Percentiles rank a stretch among this genome's conserved stretches.
Conservation (phyloP, 2,888 invertebrate genomes). For the Callosobruchus maculatus region DNA sequence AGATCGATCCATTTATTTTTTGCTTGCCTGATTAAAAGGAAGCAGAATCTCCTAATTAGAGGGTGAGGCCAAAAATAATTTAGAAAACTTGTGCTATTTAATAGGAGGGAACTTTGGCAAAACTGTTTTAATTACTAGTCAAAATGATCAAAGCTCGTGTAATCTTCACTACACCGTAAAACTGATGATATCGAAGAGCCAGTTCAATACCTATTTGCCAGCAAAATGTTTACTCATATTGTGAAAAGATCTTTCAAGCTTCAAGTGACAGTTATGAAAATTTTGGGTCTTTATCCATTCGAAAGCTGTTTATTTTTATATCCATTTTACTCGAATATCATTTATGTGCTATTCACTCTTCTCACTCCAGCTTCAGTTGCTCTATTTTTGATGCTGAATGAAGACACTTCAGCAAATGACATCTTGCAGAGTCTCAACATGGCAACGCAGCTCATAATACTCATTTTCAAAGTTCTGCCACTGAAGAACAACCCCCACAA, state of each 20-base stretch:
- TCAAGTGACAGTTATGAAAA: slow-evolving; percentile 8
- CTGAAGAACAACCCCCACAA: slow-evolving; percentile 3
- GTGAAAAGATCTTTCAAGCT: slow-evolving; percentile 8
- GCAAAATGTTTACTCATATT: not conserved
- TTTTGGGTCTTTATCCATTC: slow-evolving; percentile 10
- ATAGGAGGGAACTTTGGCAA: too few relatives aligned
- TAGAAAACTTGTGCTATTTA: not conserved
- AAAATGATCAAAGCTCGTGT: too few relatives aligned
- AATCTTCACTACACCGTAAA: too few relatives aligned
- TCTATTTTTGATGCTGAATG: not conserved
- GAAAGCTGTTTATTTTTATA: slow-evolving; percentile 4
- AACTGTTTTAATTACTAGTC: not conserved
- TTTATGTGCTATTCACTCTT: slow-evolving; percentile 7
- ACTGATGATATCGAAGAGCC: too few relatives aligned
- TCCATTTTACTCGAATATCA: not conserved
- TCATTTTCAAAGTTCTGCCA: slow-evolving; percentile 7
- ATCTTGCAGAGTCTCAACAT: slow-evolving; percentile 1
- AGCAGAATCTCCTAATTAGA: not conserved
- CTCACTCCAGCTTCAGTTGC: slow-evolving; percentile 2
- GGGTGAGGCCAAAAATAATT: not conserved
- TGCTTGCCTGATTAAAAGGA: not conserved
- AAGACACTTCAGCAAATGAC: slow-evolving; percentile 1
- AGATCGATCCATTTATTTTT: too few relatives aligned
- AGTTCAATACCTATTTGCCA: not conserved
- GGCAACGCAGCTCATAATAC: slow-evolving; percentile 1